Percentiles rank a stretch among this genome's conserved stretches.
Evolutionary conservation across 2,797 vertebrate species (phyloP).

Genomic region (Thamnophis elegans): DNA sequence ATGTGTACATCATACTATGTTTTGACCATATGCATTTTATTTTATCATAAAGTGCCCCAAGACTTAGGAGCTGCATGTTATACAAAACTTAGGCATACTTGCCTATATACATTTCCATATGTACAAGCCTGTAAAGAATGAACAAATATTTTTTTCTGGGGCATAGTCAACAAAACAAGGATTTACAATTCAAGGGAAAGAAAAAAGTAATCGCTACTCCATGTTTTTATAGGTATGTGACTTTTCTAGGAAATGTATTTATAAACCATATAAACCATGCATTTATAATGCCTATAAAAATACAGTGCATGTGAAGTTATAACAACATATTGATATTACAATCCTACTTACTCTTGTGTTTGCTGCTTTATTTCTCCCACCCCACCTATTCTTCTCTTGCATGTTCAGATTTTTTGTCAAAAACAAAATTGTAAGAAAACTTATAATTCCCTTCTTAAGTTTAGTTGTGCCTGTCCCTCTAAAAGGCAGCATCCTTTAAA

Average conservation of each 20-base stretch:
- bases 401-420: background rate
- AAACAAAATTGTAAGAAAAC: background rate
- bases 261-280: background rate
- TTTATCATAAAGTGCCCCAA: background rate
- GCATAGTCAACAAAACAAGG: background rate
- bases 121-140: background rate
- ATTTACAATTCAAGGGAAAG: accelerated
- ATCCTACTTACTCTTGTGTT: background rate
- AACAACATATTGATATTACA: accelerated
- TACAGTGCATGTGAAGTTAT: background rate
- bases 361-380: accelerated
- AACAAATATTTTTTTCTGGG: background rate
- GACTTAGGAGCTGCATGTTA: background rate
- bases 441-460: conserved; percentile 8
- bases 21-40: background rate
- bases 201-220: background rate
- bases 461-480: background rate
- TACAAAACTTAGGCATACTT: background rate
- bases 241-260: conserved; percentile 8
- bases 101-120: background rate
- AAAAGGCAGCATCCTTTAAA: conserved; percentile 16
- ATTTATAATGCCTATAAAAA: conserved; percentile 11
- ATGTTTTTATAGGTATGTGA: background rate
- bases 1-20: no score
- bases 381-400: background rate